A percentile compares a stretch with the other conserved stretches of the same genome.
Evolutionary conservation across 2,113 vertebrate species (phyloP).

Genomic region (Brachypteracias leptosomus): DNA sequence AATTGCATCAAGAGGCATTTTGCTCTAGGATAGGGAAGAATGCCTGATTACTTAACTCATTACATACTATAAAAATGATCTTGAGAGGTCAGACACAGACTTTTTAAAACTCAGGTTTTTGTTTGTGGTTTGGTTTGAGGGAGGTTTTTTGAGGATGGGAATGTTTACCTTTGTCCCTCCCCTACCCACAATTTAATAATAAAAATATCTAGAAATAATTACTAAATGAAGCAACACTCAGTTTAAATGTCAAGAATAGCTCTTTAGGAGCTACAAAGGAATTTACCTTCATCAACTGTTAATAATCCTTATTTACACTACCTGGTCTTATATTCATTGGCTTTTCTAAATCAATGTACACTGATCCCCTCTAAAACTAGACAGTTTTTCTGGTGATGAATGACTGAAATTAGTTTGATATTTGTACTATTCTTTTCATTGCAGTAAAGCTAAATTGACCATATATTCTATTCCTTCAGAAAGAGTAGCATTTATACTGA

Average conservation of each 20-base stretch:
- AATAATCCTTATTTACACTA: background rate
- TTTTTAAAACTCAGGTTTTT: background rate
- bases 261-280: background rate
- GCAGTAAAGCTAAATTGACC: background rate
- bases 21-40: background rate
- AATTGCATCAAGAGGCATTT: slow-evolving; percentile 49
- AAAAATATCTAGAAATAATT: background rate
- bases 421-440: background rate
- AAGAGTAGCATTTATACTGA: fast-evolving
- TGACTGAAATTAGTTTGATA: background rate
- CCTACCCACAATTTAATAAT: background rate
- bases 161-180: background rate
- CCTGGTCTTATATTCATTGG: background rate
- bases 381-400: background rate
- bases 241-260: background rate
- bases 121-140: background rate
- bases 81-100: background rate
- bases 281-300: background rate
- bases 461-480: background rate
- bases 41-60: slow-evolving; percentile 24
- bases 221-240: background rate
- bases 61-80: background rate
- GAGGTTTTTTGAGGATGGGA: fast-evolving
- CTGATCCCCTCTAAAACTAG: background rate
- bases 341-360: background rate